phyloP scores from a whole-genome alignment of 2,113 vertebrate species.

The Daboia siamensis region DNA sequence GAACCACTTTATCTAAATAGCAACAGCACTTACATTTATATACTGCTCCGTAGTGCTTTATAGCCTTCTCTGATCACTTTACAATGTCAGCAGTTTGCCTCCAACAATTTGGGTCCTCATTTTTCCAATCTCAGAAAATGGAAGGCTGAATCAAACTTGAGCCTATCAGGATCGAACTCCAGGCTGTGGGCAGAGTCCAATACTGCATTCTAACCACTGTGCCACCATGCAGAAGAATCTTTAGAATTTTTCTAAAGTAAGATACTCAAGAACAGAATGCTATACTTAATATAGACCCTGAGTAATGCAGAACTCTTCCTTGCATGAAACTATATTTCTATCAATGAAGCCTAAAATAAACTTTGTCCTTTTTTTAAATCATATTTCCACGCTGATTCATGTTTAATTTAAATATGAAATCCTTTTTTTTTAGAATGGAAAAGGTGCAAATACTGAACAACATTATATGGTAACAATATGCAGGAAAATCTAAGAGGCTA shows the following conservation, averaged over 20 bases:
- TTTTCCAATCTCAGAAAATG: no score
- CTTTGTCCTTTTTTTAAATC: neutral
- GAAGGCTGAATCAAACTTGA: no score
- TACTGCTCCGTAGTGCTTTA: neutral
- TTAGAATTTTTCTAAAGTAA: neutral
- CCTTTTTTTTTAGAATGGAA: neutral
- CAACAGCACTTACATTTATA: neutral
- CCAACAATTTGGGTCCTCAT: no score
- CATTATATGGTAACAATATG: neutral
- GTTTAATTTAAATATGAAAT: neutral
- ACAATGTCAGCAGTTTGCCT: no score
- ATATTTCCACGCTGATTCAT: neutral
- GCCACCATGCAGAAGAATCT: neutral
- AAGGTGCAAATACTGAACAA: neutral
- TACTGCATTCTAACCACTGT: neutral
- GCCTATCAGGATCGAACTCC: no score
- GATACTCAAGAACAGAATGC: neutral
- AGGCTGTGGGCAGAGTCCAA: neutral
- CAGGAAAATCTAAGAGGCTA: neutral
- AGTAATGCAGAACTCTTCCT: neutral
- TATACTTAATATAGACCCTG: neutral
- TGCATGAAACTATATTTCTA: neutral
- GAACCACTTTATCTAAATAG: neutral
- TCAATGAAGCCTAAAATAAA: neutral
- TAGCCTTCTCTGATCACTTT: no score